Evolutionary conservation across 2,888 invertebrate species (phyloP), one percentile per base, ranked within the genome.

Genomic region (Operophtera brumata): DNA sequence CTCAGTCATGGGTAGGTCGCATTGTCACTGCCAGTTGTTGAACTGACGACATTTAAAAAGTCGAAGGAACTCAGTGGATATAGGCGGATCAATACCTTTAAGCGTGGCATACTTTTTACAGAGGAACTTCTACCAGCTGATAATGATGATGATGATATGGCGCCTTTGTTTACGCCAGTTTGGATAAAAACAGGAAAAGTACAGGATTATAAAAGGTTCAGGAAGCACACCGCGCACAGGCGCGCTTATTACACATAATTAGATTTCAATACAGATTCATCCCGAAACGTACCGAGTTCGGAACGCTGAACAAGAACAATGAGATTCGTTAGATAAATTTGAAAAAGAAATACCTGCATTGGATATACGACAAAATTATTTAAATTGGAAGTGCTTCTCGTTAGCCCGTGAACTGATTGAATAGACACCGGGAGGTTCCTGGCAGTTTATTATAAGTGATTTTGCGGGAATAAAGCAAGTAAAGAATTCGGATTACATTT

Each of bases 341-440:
- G 41, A 54, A 58, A 62, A 64, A 62, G 58, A 64, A 64, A 59
- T 57, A 64, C 20, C 20, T 20, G 20, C 55, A 64, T 45, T 54
- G 52, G 40, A 53, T 53, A 60, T 46, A 54, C 55, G 57, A 59
- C 49, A 42, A 53, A 62, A 58, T 65, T 57, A 61, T 57, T 56
- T 59, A 61, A 62, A 62, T 62, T 62, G 59, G 34, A 54, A 57
- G 59, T 48, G 61, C 53, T 57, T 59, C 59, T 64, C 57, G 62
- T 63, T 61, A 58, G 57, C 26, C 46, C 34, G 26, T 58, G 53
- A 63, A 59, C 59, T 57, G 57, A 63, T 62, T 60, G 59, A 59
- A 52, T 59, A 54, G 59, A 54, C 55, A 32, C 42, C 28, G 41
- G 37, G 10, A 44, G 53, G 43, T 47, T 55, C 47, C 40, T 52